A percentile compares a stretch with the other conserved stretches of the same genome.
Evolutionary conservation across 1,140 invertebrate species (phyloP).

Genomic region (Palaemon carinicauda): DNA sequence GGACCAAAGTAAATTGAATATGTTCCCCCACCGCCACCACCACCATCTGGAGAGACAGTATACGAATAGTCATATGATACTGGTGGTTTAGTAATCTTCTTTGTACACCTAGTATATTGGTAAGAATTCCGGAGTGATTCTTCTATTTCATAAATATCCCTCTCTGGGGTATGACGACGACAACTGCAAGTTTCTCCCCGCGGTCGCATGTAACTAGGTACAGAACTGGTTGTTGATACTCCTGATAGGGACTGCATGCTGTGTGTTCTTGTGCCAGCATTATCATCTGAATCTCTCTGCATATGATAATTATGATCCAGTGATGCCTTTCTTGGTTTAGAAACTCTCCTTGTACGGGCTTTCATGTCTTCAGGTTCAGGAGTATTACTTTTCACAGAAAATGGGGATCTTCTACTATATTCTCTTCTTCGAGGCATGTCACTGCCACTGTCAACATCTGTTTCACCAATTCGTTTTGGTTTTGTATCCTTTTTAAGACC

Average conservation of each 20-base stretch:
- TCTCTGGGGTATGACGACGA: slow-evolving; percentile 48
- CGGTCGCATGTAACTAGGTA: slow-evolving; percentile 50
- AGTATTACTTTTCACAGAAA: neutral
- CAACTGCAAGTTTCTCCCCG: slow-evolving; percentile 36
- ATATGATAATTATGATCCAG: neutral
- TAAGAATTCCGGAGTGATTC: slow-evolving; percentile 41
- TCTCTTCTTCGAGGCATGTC: too few relatives aligned
- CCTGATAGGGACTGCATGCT: slow-evolving; percentile 46
- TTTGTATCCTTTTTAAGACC: too few relatives aligned
- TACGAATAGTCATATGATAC: slow-evolving; percentile 32
- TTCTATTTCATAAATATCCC: slow-evolving; percentile 42
- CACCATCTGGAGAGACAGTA: neutral
- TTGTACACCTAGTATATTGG: slow-evolving; percentile 51
- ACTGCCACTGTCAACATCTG: too few relatives aligned
- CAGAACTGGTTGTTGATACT: slow-evolving; percentile 44
- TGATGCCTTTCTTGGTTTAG: slow-evolving; percentile 39
- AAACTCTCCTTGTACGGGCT: neutral
- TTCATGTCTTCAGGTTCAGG: slow-evolving; percentile 23
- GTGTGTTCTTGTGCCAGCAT: slow-evolving; percentile 15
- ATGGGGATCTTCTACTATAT: slow-evolving; percentile 9
- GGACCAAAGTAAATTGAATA: slow-evolving; percentile 53
- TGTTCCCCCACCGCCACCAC: slow-evolving; percentile 40
- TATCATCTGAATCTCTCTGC: neutral
- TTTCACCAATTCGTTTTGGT: too few relatives aligned
- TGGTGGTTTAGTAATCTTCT: slow-evolving; percentile 27